Evolutionary conservation across 1,140 invertebrate genomes (phyloP), one percentile per base, ranked within the genome.

Genomic region (Cecropterus lyciades): DNA sequence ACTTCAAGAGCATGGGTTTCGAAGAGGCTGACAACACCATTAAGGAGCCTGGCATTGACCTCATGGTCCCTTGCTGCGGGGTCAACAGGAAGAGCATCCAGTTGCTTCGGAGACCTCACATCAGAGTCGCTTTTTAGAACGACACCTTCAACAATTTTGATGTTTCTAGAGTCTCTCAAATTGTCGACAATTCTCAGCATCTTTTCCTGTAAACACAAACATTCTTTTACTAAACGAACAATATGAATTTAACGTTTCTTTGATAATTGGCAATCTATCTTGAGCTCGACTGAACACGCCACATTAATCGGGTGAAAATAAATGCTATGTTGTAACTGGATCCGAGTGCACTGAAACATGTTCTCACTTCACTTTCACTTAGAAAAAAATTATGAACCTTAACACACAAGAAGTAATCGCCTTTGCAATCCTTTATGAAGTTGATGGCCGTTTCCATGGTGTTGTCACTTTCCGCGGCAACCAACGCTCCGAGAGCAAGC

Each of bases 381-480:
- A 77, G 80, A 80, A 76, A 79, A 82, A 79, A 77, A 70, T n/a
- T 86, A 89, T 80, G 68, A 70, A 92, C 89, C 89, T 92, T 92
- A 70, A 89, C 88, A 89, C 89, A 92, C 46, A 82, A 48, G 20
- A 82, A 67, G 72, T 89, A 87, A 65, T 91, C 84, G 55, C 80
- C 84, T 65, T 79, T 73, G 79, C 89, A 92, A 70, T 88, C 89
- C 83, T 88, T 86, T 17, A 92, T 71, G 75, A 90, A 87, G 59
- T 75, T 85, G 15, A 92, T 74, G 1, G 85, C 89, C 1, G 78
- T 81, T 51, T 90, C 86, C 71, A 92, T 63, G 1, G 85, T 80
- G 14, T 82, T 87, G 42, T 92, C 89, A 77, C 77, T 80, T 11
- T 87, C 82, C 20, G 87, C 80, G 1, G 59, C 64, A 5, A 71